phyloP scores from a whole-genome alignment of 2,113 vertebrate genomes.

The Ameiurus melas region DNA sequence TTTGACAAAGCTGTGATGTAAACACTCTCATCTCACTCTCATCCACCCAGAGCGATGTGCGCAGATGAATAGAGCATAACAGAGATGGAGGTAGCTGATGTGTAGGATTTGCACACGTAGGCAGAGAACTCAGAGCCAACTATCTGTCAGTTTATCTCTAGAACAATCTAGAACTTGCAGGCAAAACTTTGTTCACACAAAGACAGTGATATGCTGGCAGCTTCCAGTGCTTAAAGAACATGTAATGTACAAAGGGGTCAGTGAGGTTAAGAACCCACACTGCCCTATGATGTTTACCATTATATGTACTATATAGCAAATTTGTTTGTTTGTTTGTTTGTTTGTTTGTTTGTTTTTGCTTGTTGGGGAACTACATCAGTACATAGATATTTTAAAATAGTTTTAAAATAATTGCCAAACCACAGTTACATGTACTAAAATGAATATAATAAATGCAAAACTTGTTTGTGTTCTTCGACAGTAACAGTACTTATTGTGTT shows the following conservation, averaged over 20 bases:
- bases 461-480: background rate
- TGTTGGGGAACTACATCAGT: background rate
- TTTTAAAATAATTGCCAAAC: background rate
- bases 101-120: constrained; percentile 42
- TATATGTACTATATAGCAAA: background rate
- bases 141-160: constrained; percentile 49
- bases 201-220: constrained; percentile 24
- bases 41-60: constrained; percentile 20
- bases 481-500: background rate
- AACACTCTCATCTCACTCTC: constrained; percentile 23
- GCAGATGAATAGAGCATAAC: constrained; percentile 17
- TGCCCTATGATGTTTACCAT: background rate
- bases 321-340: background rate
- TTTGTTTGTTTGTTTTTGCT: background rate
- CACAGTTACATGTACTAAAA: background rate
- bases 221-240: constrained; percentile 13
- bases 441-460: constrained; percentile 5
- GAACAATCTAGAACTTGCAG: constrained; percentile 41
- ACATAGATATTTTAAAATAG: background rate
- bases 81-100: constrained; percentile 39
- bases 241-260: background rate
- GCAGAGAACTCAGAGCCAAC: constrained; percentile 33
- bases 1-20: constrained; percentile 32
- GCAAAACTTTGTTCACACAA: constrained; percentile 30
- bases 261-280: constrained; percentile 15